Conservation (phyloP, 1,140 invertebrate genomes). For the Heliconius melpomene region DNA sequence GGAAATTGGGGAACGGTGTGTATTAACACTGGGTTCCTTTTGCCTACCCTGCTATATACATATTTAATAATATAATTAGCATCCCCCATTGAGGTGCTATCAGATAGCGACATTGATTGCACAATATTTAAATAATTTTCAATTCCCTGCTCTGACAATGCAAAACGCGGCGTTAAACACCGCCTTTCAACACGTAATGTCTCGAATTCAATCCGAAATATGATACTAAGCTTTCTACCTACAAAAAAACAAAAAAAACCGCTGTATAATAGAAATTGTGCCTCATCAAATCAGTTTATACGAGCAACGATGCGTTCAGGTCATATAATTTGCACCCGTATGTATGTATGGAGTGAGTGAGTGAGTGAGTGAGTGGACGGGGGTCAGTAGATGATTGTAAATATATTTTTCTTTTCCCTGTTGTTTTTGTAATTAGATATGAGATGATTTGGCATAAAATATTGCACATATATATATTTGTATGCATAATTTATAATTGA, state of each 20-base stretch:
- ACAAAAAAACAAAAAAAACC: not conserved
- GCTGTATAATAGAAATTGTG: conserved; percentile 35
- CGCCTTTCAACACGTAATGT: too few relatives aligned
- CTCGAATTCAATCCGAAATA: too few relatives aligned
- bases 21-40: too few relatives aligned
- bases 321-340: conserved; percentile 62
- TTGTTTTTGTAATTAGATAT: not conserved
- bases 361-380: conserved; percentile 8
- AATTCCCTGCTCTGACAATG: too few relatives aligned
- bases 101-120: too few relatives aligned
- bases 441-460: not conserved
- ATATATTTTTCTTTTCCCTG: not conserved
- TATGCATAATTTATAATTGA: not conserved
- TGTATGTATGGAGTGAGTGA: not conserved
- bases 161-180: too few relatives aligned
- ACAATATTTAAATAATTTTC: too few relatives aligned
- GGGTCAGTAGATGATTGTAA: conserved; percentile 22
- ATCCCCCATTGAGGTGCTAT: too few relatives aligned
- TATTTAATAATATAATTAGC: too few relatives aligned
- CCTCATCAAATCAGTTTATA: conserved; percentile 39
- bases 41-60: too few relatives aligned
- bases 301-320: conserved; percentile 48
- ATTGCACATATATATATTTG: not conserved
- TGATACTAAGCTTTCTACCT: too few relatives aligned
- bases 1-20: too few relatives aligned